Percentiles rank a stretch among this genome's conserved stretches.
phyloP scores from a whole-genome alignment of 2,797 vertebrate genomes.

The Spinus pinus region DNA sequence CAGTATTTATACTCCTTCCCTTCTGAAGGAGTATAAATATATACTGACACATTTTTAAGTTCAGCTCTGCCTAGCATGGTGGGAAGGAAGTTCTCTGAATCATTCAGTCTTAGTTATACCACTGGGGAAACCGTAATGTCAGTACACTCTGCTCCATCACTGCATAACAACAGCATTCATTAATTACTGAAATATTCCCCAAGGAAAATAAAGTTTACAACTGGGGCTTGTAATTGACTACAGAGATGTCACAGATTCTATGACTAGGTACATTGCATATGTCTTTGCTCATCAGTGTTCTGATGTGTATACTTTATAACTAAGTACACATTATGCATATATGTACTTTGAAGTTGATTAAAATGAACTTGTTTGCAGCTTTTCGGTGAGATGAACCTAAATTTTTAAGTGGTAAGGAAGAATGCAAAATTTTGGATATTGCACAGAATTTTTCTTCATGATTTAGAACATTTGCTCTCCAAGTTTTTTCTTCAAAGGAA shows the following conservation, averaged over 20 bases:
- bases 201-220: neutral
- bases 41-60: conserved; percentile 48
- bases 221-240: neutral
- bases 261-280: neutral
- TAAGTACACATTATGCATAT: neutral
- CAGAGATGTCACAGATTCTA: neutral
- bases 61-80: neutral
- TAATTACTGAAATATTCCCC: conserved; percentile 4
- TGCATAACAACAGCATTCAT: neutral
- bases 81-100: conserved; percentile 30
- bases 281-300: neutral
- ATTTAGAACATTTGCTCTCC: neutral
- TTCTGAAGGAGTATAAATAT: conserved; percentile 55
- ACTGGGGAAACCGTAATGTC: conserved; percentile 44
- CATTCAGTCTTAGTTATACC: neutral
- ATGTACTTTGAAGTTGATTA: neutral
- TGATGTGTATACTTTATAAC: neutral
- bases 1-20: too few relatives aligned
- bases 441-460: neutral
- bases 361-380: neutral
- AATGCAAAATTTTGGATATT: neutral
- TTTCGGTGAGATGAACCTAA: neutral
- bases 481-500: neutral
- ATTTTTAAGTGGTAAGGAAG: neutral
- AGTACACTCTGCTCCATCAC: neutral